Base-by-base conservation (phyloP, 2,888 invertebrate genomes). In the Andrena praecox region DNA sequence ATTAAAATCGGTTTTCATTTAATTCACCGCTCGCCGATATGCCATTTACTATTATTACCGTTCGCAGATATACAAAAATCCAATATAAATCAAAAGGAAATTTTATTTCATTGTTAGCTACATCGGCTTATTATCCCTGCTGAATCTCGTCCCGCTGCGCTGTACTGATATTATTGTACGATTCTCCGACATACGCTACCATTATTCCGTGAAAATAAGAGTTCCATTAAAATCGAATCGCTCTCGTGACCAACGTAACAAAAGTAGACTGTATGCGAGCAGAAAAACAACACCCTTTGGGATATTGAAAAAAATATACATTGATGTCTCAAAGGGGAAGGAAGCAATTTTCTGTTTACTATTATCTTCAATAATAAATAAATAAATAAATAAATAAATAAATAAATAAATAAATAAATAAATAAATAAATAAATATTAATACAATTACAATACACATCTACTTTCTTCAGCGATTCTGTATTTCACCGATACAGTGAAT, bases 1-100 rank as follows among this genome's bases (percentile, higher is more conserved):
- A 42, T 77, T 77, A 48, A 67, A 67, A 35, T 60, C 31, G 4
- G 8, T 16, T 68, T 68, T 52, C 52, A 52, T 68, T 77, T 66
- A 56, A 50, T 59, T 27, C 29, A 24, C 5, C 12, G 31, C 20
- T 67, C 24, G 50, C 4, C 12, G 35, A 16, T 24, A 29, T 24
- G 8, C 52, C 35, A 27, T 72, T 66, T 72, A 4, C 12, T n/a
- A n/a, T 35, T 35, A 42, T 20, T 20, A 33, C 59, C 33, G 50
- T 16, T 56, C 0, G 2, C 12, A 12, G 59, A 35, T 27, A 35
- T 27, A 72, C 42, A 66, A 56, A 56, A 68, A 3, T 64, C 52
- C 1, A 6, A 35, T 56, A 31, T 12, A 48, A 12, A 64, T 64
- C 56, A 42, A 35, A n/a, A 33, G 56, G 56, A 56, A 8, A 7